phyloP scores from a whole-genome alignment of 64 coral and sea anemone species.

The Platygyra sinensis region DNA sequence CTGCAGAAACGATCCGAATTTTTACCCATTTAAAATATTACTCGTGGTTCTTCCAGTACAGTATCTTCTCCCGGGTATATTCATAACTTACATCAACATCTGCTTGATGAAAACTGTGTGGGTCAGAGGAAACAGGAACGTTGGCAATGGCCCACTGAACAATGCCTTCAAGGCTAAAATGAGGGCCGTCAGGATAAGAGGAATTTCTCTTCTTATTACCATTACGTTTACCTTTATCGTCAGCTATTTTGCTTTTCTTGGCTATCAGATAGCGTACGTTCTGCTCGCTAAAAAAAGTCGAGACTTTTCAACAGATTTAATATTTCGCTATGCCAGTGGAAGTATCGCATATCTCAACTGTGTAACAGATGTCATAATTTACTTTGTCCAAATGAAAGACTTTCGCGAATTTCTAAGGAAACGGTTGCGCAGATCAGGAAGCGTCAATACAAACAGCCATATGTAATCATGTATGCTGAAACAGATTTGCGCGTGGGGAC shows the following conservation, averaged over 20 bases:
- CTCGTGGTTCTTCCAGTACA: background rate
- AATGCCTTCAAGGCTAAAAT: background rate
- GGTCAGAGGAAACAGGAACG: background rate
- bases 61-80: constrained; percentile 5
- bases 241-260: constrained; percentile 1
- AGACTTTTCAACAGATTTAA: constrained; percentile 16
- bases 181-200: background rate
- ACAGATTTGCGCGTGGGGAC: too few relatives aligned
- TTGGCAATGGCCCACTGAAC: background rate
- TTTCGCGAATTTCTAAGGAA: constrained; percentile 3
- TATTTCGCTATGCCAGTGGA: background rate
- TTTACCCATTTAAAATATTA: background rate
- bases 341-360: background rate
- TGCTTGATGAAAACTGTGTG: background rate
- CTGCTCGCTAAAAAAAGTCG: background rate
- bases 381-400: background rate
- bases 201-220: constrained; percentile 4
- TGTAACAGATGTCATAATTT: constrained; percentile 3
- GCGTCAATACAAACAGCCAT: background rate
- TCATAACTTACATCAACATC: constrained; percentile 12
- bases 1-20: background rate
- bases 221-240: constrained; percentile 35
- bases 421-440: background rate
- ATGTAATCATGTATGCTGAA: too few relatives aligned
- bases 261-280: background rate